phyloP scores from a whole-genome alignment of 2,888 invertebrate genomes.

The Cataglyphis albicans region DNA sequence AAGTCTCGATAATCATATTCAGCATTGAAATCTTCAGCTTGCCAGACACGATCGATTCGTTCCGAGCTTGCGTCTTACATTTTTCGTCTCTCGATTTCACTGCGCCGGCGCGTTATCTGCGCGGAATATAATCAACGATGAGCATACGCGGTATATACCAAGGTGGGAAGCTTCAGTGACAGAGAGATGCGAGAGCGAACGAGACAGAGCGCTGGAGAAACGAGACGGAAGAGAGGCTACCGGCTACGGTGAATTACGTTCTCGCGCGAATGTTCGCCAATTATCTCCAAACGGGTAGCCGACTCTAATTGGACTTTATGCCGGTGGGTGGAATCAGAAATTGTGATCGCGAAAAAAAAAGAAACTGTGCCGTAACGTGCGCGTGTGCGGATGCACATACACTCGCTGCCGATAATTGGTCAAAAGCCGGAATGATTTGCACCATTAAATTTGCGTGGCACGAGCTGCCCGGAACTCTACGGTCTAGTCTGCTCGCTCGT shows the following conservation, averaged over 20 bases:
- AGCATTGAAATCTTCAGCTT: slow-evolving; percentile 31
- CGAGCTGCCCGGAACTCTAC: slow-evolving; percentile 30
- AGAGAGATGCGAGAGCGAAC: neutral
- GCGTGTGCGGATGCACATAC: neutral
- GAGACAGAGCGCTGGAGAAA: neutral
- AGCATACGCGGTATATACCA: neutral
- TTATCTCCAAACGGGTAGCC: slow-evolving; percentile 82
- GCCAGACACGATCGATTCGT: neutral
- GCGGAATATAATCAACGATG: slow-evolving; percentile 23
- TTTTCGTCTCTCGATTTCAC: neutral
- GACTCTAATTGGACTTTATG: slow-evolving; percentile 83
- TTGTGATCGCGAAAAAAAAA: slow-evolving; percentile 67
- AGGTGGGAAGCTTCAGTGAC: slow-evolving; percentile 13
- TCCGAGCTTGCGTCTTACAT: neutral
- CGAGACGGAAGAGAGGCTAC: slow-evolving; percentile 76
- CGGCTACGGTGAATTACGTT: slow-evolving; percentile 80
- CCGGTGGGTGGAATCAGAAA: slow-evolving; percentile 81
- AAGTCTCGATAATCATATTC: slow-evolving; percentile 16
- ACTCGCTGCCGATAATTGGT: slow-evolving; percentile 67
- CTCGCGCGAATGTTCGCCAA: slow-evolving; percentile 82
- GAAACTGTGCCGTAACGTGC: slow-evolving; percentile 39
- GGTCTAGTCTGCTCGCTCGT: slow-evolving; percentile 31
- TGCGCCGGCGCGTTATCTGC: slow-evolving; percentile 23
- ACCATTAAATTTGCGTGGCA: slow-evolving; percentile 66
- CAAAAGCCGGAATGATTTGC: slow-evolving; percentile 70